These are phyloP conservation scores for Catostomus latipinnis DNA, from an alignment of 2,797 vertebrate genomes.

Conservation along the genomic window DNA sequence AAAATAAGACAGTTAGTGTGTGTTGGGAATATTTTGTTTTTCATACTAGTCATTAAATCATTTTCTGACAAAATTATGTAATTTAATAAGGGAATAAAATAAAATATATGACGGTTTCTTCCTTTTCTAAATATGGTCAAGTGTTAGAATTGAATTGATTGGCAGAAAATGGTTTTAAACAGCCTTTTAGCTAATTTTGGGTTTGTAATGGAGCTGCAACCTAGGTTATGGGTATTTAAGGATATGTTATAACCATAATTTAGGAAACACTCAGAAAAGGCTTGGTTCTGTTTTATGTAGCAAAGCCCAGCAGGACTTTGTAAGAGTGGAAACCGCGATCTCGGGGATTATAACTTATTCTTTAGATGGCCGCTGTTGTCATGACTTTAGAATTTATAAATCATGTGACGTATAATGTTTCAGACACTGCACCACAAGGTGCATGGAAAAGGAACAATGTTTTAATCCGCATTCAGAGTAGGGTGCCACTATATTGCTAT, in stretches of 20 bases:
- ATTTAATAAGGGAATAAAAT: background rate
- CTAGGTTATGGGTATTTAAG: background rate
- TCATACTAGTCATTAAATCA: background rate
- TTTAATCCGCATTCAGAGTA: slow-evolving; percentile 25
- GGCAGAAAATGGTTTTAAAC: background rate
- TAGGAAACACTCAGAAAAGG: slow-evolving; percentile 18
- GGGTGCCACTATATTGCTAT: slow-evolving; percentile 21
- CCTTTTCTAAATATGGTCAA: background rate
- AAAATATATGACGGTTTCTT: background rate
- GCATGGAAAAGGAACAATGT: slow-evolving; percentile 1
- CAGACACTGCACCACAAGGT: slow-evolving; percentile 36
- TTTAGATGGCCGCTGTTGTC: slow-evolving; percentile 48
- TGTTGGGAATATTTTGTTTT: background rate
- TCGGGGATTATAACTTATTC: slow-evolving; percentile 27
- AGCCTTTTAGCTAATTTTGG: background rate
- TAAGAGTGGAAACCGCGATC: slow-evolving; percentile 18
- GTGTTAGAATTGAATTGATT: background rate
- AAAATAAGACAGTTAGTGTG: slow-evolving; percentile 8
- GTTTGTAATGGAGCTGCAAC: slow-evolving; percentile 17
- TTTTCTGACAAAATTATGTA: background rate
- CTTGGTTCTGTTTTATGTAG: slow-evolving; percentile 39
- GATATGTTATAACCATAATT: slow-evolving; percentile 31
- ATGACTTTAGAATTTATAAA: slow-evolving; percentile 62
- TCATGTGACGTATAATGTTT: slow-evolving; percentile 67
- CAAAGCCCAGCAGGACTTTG: slow-evolving; percentile 26